Evolutionary conservation across 2,797 vertebrate genomes (phyloP).

Genomic region (Thaleichthys pacificus): DNA sequence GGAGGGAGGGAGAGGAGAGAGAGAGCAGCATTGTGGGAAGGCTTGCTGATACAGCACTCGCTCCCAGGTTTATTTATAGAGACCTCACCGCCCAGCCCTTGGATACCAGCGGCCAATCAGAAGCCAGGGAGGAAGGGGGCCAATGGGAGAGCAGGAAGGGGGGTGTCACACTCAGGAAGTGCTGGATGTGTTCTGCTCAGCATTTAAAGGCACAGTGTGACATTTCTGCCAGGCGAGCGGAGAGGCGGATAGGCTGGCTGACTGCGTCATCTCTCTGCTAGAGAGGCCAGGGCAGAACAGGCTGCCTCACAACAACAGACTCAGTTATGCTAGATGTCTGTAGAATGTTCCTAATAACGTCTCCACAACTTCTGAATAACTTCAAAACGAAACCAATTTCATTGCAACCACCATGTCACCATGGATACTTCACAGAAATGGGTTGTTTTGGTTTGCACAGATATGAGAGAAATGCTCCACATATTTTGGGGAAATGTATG

Average conservation of each 20-base stretch:
- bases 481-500: no score
- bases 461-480: not conserved
- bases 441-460: not conserved
- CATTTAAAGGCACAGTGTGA: constrained; percentile 76
- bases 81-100: constrained; percentile 83
- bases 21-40: constrained; percentile 68
- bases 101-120: constrained; percentile 83
- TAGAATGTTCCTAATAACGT: not conserved
- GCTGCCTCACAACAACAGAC: constrained; percentile 41
- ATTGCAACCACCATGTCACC: not conserved
- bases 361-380: not conserved
- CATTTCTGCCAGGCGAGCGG: constrained; percentile 69
- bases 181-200: constrained; percentile 70
- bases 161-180: constrained; percentile 80
- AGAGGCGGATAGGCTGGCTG: constrained; percentile 47
- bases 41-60: constrained; percentile 87
- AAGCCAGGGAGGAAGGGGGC: constrained; percentile 70
- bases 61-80: constrained; percentile 83
- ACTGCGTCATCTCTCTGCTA: constrained; percentile 47
- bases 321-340: not conserved
- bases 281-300: constrained; percentile 48
- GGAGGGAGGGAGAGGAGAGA: constrained; percentile 34
- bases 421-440: not conserved
- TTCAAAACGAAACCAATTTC: not conserved
- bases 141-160: constrained; percentile 71